These are phyloP conservation scores for Eurosta solidaginis DNA, from an alignment of 1,140 invertebrate species.

Conservation along the genomic window DNA sequence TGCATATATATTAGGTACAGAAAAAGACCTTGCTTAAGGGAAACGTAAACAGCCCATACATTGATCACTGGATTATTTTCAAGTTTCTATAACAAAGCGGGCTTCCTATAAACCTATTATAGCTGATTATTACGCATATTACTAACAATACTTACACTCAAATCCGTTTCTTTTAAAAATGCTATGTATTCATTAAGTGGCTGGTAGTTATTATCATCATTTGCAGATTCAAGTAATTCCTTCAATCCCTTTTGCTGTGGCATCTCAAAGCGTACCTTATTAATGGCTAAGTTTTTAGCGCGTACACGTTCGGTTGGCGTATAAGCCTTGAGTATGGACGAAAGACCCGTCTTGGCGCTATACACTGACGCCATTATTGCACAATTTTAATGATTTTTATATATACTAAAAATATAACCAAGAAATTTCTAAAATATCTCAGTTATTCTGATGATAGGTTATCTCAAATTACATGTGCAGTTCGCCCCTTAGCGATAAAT, in stretches of 20 bases:
- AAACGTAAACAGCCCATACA: no score
- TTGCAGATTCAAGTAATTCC: slow-evolving; percentile 43
- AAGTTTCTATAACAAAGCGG: no score
- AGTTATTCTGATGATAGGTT: neutral
- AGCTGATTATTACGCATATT: no score
- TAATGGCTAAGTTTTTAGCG: slow-evolving; percentile 43
- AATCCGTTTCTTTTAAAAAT: slow-evolving; percentile 43
- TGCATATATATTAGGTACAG: no score
- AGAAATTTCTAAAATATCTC: no score
- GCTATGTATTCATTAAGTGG: slow-evolving; percentile 48
- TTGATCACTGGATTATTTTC: no score
- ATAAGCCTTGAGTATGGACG: slow-evolving; percentile 52
- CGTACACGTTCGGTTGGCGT: slow-evolving; percentile 44
- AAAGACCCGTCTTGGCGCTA: slow-evolving; percentile 44
- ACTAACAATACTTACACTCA: slow-evolving; percentile 41
- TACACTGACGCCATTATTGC: slow-evolving; percentile 50
- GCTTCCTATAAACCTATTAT: no score
- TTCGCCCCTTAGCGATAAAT: neutral
- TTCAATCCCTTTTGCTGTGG: slow-evolving; percentile 45
- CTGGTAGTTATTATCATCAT: slow-evolving; percentile 44
- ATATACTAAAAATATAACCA: neutral
- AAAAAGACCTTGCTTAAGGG: no score
- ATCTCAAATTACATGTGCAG: neutral
- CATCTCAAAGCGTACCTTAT: slow-evolving; percentile 50
- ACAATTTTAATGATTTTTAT: neutral